Percentiles rank a stretch among this genome's conserved stretches.
Conservation (phyloP, 2,797 vertebrate species). For the Poecilia gillii region DNA sequence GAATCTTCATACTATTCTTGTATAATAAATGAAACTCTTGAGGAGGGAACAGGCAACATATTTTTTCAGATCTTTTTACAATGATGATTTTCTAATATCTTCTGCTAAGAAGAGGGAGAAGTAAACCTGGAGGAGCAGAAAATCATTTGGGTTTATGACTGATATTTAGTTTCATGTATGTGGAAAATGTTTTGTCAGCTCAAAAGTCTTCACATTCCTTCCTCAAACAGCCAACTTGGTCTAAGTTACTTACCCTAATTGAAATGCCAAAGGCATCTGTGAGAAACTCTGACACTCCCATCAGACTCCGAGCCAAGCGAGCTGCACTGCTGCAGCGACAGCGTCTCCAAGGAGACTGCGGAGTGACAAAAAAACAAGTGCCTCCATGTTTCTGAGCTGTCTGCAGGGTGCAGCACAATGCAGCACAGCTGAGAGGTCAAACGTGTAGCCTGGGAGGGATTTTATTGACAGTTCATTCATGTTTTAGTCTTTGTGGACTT, state of each 20-base stretch:
- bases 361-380: slow-evolving; percentile 44
- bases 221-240: slow-evolving; percentile 25
- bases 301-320: slow-evolving; percentile 48
- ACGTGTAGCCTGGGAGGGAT: slow-evolving; percentile 52
- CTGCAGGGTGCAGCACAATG: slow-evolving; percentile 61
- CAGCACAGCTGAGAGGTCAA: slow-evolving; percentile 30
- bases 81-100: slow-evolving; percentile 45
- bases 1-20: slow-evolving; percentile 24
- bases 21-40: slow-evolving; percentile 43
- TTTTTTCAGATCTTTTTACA: slow-evolving; percentile 36
- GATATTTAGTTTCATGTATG: not conserved
- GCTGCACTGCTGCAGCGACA: slow-evolving; percentile 55
- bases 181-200: slow-evolving; percentile 6
- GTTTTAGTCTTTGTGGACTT: slow-evolving; percentile 26
- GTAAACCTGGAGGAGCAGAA: slow-evolving; percentile 24
- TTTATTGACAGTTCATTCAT: slow-evolving; percentile 53
- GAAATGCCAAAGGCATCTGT: slow-evolving; percentile 69
- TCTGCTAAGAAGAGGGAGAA: slow-evolving; percentile 17
- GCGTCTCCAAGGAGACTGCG: slow-evolving; percentile 71
- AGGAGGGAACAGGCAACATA: slow-evolving; percentile 19
- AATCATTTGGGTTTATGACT: slow-evolving; percentile 20
- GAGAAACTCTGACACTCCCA: slow-evolving; percentile 61
- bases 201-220: slow-evolving; percentile 7
- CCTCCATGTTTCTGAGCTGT: slow-evolving; percentile 31
- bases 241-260: slow-evolving; percentile 64